phyloP scores from a whole-genome alignment of 2,113 vertebrate species.

The Syngnathus floridae region DNA sequence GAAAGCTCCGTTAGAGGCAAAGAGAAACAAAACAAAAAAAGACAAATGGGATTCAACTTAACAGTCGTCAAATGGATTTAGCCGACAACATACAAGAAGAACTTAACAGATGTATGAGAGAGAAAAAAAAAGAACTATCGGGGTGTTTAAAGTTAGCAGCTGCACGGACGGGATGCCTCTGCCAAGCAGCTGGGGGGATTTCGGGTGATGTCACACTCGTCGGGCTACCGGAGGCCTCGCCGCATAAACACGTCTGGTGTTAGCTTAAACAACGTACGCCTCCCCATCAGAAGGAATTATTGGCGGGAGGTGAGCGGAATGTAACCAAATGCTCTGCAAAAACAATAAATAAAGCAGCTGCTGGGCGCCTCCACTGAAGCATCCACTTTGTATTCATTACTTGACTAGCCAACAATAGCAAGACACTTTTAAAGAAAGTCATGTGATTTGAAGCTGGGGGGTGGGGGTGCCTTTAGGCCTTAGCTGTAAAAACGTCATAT shows the following conservation, averaged over 20 bases:
- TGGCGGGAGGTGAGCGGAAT: conserved; percentile 10
- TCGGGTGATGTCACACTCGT: conserved; percentile 16
- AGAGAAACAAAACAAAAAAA: background rate
- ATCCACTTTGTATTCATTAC: background rate
- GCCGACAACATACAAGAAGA: background rate
- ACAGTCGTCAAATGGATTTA: background rate
- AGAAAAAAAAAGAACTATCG: background rate
- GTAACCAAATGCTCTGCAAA: conserved; percentile 10
- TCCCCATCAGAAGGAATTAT: conserved; percentile 6
- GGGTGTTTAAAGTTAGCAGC: background rate
- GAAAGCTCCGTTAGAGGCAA: background rate
- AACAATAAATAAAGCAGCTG: background rate
- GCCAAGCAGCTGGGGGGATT: background rate
- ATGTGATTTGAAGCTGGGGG: background rate
- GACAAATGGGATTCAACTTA: background rate
- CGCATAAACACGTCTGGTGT: conserved; percentile 27
- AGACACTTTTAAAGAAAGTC: background rate
- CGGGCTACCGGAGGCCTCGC: conserved; percentile 15
- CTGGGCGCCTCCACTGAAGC: background rate
- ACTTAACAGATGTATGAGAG: background rate
- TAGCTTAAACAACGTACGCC: conserved; percentile 21
- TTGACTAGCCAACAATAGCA: background rate
- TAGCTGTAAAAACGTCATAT: background rate
- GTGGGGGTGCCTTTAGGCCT: background rate
- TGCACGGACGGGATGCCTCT: background rate